Conservation (phyloP, 2,797 vertebrate genomes). For the Acanthurus lineatus region DNA sequence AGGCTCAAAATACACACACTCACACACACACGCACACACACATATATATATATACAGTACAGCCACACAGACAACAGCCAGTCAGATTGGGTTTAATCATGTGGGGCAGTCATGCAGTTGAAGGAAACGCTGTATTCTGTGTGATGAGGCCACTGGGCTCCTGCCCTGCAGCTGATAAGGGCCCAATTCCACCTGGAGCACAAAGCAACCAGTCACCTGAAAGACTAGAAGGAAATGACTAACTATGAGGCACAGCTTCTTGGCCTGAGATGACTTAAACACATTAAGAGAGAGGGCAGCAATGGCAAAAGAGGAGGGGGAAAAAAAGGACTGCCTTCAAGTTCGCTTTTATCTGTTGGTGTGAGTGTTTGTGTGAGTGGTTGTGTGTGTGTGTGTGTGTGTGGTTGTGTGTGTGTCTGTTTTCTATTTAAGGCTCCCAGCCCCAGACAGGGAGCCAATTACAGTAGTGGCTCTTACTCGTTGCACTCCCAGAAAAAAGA, state of each 20-base stretch:
- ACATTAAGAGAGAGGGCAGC: slow-evolving; percentile 25
- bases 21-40: background rate
- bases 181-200: slow-evolving; percentile 78
- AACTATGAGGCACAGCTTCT: slow-evolving; percentile 49
- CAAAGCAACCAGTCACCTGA: slow-evolving; percentile 79
- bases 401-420: slow-evolving; percentile 13
- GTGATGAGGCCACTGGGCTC: slow-evolving; percentile 77
- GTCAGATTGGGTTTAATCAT: slow-evolving; percentile 88
- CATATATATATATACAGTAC: background rate
- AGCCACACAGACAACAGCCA: background rate
- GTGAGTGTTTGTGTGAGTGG: slow-evolving; percentile 2
- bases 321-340: slow-evolving; percentile 32
- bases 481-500: slow-evolving; percentile 32
- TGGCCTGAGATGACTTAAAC: slow-evolving; percentile 53
- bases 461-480: slow-evolving; percentile 20
- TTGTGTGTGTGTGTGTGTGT: background rate
- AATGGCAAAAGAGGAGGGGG: slow-evolving; percentile 13
- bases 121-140: slow-evolving; percentile 80
- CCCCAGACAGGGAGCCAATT: slow-evolving; percentile 39
- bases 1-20: slow-evolving; percentile 24
- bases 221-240: slow-evolving; percentile 75
- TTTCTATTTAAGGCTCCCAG: slow-evolving; percentile 28
- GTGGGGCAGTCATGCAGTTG: slow-evolving; percentile 83
- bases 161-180: slow-evolving; percentile 82
- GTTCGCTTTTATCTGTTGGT: slow-evolving; percentile 29